Conservation (phyloP, 23 tunicate species). For the Ascidia mentula region DNA sequence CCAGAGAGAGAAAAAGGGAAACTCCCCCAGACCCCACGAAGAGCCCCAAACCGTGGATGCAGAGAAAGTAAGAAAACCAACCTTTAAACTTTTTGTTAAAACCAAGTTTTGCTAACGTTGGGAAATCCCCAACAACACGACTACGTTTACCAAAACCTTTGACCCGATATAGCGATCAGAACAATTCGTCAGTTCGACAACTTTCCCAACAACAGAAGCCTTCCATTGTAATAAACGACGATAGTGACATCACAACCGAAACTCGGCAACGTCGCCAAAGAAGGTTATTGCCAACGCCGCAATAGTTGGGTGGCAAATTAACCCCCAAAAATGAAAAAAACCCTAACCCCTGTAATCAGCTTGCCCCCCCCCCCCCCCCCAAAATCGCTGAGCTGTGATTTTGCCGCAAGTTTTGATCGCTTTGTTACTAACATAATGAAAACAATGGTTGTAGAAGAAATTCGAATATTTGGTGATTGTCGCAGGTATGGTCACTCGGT, state of each 20-base stretch:
- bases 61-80: conserved; percentile 30
- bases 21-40: conserved; percentile 38
- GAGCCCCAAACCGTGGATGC: conserved; percentile 90
- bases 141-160: no score
- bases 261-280: neutral
- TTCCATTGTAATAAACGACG: neutral
- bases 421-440: neutral
- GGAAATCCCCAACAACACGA: no score
- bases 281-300: neutral
- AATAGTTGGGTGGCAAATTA: neutral
- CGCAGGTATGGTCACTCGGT: conserved; percentile 5
- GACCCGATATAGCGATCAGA: no score
- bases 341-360: no score
- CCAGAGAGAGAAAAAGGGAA: neutral
- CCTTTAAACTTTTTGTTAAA: neutral
- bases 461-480: neutral
- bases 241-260: neutral
- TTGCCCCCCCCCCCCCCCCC: neutral
- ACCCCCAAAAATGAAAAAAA: no score
- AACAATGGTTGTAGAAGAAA: neutral
- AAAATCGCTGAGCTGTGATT: neutral
- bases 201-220: no score
- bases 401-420: neutral
- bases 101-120: no score
- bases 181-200: no score